A percentile compares a stretch with the other conserved stretches of the same genome.
Conservation (phyloP, 2,113 vertebrate genomes). For the Anolis carolinensis region DNA sequence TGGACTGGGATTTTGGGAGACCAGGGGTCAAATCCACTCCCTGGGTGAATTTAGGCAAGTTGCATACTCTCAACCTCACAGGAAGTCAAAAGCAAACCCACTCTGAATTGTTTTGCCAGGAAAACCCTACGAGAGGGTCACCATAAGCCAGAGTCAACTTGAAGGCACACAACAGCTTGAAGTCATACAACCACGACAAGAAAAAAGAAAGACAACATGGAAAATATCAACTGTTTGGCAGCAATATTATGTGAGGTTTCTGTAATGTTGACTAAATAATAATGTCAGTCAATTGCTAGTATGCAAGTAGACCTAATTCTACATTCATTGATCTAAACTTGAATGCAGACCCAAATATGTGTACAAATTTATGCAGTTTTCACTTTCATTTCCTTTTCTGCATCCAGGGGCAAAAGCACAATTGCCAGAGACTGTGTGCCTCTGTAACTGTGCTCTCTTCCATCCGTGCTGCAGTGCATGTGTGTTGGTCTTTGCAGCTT, state of each 20-base stretch:
- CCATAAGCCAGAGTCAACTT: background rate
- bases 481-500: background rate
- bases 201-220: background rate
- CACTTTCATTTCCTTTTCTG: background rate
- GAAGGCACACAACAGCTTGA: background rate
- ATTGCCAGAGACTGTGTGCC: background rate
- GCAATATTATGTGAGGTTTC: background rate
- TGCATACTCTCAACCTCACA: no score
- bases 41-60: no score
- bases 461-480: background rate
- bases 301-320: background rate
- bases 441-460: background rate
- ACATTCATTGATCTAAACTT: background rate
- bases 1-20: background rate
- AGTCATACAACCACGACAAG: background rate
- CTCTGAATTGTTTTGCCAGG: no score
- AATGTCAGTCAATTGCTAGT: background rate
- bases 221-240: background rate
- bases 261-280: background rate
- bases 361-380: background rate
- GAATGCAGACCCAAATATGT: background rate
- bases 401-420: background rate
- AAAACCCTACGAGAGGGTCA: no score
- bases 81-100: no score
- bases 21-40: no score